Evolutionary conservation across 1,140 invertebrate species (phyloP).

Genomic region (Ylistrum balloti): DNA sequence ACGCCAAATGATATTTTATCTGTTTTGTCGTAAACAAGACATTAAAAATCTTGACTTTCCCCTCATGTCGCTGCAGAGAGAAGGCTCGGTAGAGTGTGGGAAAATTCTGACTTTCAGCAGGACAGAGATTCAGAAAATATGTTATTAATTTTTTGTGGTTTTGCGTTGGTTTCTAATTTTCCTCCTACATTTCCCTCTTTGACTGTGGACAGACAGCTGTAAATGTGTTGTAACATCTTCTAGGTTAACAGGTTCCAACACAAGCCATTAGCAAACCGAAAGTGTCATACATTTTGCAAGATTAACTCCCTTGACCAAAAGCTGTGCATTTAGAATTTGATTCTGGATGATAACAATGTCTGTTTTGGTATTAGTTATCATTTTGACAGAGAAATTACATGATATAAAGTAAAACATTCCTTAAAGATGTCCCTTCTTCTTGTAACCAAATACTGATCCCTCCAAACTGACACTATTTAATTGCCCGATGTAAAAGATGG

Average conservation of each 20-base stretch:
- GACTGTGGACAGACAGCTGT: neutral
- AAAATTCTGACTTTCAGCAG: neutral
- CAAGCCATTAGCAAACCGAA: too few relatives aligned
- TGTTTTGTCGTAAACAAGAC: conserved; percentile 38
- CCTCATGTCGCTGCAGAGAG: conserved; percentile 16
- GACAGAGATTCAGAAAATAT: conserved; percentile 35
- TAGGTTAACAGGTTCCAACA: neutral
- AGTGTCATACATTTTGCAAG: neutral
- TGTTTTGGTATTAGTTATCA: too few relatives aligned
- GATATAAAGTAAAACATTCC: too few relatives aligned
- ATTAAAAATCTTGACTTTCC: conserved; percentile 40
- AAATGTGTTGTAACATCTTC: neutral
- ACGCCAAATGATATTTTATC: conserved; percentile 33
- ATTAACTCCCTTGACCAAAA: neutral
- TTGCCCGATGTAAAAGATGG: too few relatives aligned
- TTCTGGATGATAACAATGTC: too few relatives aligned
- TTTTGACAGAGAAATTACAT: too few relatives aligned
- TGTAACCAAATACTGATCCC: too few relatives aligned
- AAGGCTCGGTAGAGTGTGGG: conserved; percentile 6
- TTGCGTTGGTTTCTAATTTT: neutral
- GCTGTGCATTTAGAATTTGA: too few relatives aligned
- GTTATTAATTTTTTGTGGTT: conserved; percentile 34
- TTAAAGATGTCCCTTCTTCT: too few relatives aligned
- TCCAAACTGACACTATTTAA: too few relatives aligned
- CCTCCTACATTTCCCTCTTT: neutral